Conservation (phyloP, 2,797 vertebrate species). For the Loris lydekkerianus region DNA sequence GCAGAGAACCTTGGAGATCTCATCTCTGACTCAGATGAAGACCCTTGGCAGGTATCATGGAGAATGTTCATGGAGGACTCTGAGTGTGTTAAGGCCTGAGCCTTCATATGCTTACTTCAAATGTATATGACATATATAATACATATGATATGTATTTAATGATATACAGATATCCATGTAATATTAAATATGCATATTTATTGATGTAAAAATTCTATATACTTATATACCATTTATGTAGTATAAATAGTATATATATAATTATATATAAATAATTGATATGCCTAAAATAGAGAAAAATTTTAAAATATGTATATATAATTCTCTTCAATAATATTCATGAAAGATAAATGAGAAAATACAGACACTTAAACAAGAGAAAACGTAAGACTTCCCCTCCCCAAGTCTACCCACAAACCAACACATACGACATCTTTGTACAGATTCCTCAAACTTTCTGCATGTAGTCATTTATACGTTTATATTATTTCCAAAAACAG, state of each 20-base stretch:
- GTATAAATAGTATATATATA: not conserved
- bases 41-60: not conserved
- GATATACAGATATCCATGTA: not conserved
- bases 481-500: not conserved
- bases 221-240: not conserved
- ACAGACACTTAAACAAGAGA: not conserved
- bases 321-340: not conserved
- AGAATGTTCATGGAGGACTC: not conserved
- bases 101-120: not conserved
- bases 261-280: not conserved
- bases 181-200: not conserved
- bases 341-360: slow-evolving; percentile 29
- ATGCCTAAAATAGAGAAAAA: not conserved
- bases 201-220: not conserved
- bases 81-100: not conserved
- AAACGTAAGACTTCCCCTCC: not conserved
- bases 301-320: not conserved
- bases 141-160: not conserved
- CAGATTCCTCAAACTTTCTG: not conserved
- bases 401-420: not conserved
- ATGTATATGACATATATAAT: no score
- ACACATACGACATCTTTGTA: not conserved
- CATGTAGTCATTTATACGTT: not conserved
- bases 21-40: not conserved
- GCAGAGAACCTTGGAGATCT: not conserved